A percentile compares a stretch with the other conserved stretches of the same genome.
Conservation (phyloP, 2,888 invertebrate species). For the Cephonodes hylas region DNA sequence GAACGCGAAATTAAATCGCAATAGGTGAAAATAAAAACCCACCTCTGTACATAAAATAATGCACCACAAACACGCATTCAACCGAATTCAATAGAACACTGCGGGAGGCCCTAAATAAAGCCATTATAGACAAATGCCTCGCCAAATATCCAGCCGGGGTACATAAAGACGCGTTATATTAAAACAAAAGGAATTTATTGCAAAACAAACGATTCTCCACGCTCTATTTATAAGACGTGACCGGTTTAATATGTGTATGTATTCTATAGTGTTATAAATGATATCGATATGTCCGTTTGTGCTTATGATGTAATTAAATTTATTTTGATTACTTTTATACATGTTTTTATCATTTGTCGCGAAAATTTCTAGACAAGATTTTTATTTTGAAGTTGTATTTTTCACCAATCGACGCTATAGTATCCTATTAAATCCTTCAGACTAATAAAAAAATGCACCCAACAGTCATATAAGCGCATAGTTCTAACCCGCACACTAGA, state of each 20-base stretch:
- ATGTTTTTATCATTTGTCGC: no score
- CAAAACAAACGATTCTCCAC: conserved; percentile 44
- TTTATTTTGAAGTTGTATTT: no score
- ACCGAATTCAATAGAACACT: not conserved
- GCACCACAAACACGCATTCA: not conserved
- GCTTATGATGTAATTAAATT: not conserved
- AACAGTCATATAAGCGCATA: no score
- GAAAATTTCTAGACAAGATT: no score
- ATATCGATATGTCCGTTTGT: conserved; percentile 23
- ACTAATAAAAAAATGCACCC: no score
- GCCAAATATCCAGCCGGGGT: not conserved
- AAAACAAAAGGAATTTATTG: conserved; percentile 35
- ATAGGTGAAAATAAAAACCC: no score
- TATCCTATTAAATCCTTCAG: no score
- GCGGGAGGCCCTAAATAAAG: not conserved
- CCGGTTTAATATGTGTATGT: conserved; percentile 36
- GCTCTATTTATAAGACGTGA: conserved; percentile 53
- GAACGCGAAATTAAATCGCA: no score
- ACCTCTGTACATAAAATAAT: not conserved
- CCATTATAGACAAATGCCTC: not conserved
- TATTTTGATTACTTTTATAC: not conserved
- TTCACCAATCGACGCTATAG: no score
- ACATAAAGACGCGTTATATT: conserved; percentile 12
- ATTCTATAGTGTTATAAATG: conserved; percentile 12
- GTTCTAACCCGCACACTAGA: no score